Evolutionary conservation across 2,888 invertebrate genomes (phyloP), one percentile per base, ranked within the genome.

Genomic region (Augiades crinisus): DNA sequence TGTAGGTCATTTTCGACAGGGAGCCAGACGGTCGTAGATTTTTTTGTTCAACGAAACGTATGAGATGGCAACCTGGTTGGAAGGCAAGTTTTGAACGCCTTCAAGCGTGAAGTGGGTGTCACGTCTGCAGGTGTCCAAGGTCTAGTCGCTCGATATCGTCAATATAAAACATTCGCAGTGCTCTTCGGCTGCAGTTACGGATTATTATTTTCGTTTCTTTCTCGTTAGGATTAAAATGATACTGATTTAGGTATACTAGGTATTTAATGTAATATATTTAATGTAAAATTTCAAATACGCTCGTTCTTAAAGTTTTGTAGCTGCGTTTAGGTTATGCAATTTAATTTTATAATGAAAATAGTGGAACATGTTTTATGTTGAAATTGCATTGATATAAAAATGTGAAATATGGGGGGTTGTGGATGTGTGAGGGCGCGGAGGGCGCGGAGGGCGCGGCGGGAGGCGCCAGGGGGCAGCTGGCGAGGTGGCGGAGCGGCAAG

Each of bases 401-500:
- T 22, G 16, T 36, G 27, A 47, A 45, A 41, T 47, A 54, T 47
- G 57, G 57, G 46, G 61, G 58, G 55, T 57, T 60, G 54, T 53
- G 58, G 58, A 57, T 53, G n/a, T 60, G 54, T 53, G 58, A 57
- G 30, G 30, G n/a, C 47, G 55, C 16, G 43, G 58, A 31, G 55
- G 58, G n/a, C n/a, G n/a, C n/a, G n/a, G n/a, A n/a, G 30, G 30
- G n/a, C 47, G 55, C 16, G 43, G 58, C 27, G 55, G 58, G n/a
- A n/a, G n/a, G n/a, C n/a, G n/a, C 53, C 52, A 36, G 58, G 63
- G 59, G 60, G 57, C 51, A 63, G 61, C 60, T 65, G 68, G 66
- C 56, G 61, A 57, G 67, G 72, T 74, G 77, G 75, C 76, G 76
- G 67, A 81, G 76, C 83, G 81, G 76, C 69, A 76, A 79, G 87